Percentiles rank a stretch among this genome's conserved stretches.
Conservation (phyloP, 1,140 invertebrate genomes). For the Phymastichus coffea region DNA sequence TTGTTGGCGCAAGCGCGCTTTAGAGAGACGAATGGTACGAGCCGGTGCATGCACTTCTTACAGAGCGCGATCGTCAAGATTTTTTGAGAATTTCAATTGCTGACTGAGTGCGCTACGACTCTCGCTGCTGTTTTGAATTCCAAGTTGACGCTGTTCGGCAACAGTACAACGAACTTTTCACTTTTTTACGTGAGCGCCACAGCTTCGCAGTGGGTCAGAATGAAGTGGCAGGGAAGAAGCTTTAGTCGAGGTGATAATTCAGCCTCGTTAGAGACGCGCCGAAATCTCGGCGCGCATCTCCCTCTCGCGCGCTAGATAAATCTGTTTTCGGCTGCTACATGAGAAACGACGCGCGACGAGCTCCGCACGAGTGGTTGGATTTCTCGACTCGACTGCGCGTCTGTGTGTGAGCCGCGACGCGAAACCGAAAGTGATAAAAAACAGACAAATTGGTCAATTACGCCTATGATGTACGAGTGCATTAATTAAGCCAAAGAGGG, state of each 20-base stretch:
- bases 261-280: constrained; percentile 16
- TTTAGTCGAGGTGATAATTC: constrained; percentile 20
- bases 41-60: no score
- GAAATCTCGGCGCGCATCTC: constrained; percentile 9
- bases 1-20: no score
- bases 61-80: no score
- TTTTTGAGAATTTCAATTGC: no score
- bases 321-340: constrained; percentile 21
- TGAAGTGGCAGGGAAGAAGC: no score
- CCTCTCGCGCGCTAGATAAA: constrained; percentile 2
- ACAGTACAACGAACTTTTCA: no score
- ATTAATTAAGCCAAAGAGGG: constrained; percentile 23
- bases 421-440: constrained; percentile 1
- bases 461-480: constrained; percentile 7
- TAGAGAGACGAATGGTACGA: no score
- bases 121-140: no score
- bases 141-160: no score
- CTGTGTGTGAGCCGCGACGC: neutral
- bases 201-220: no score
- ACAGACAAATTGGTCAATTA: constrained; percentile 24
- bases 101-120: no score
- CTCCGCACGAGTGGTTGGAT: neutral
- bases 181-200: no score
- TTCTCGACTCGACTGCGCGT: neutral
- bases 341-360: neutral